These are phyloP conservation scores for Phaenicophaeus curvirostris DNA, from an alignment of 2,797 vertebrate genomes.

Conservation along the genomic window DNA sequence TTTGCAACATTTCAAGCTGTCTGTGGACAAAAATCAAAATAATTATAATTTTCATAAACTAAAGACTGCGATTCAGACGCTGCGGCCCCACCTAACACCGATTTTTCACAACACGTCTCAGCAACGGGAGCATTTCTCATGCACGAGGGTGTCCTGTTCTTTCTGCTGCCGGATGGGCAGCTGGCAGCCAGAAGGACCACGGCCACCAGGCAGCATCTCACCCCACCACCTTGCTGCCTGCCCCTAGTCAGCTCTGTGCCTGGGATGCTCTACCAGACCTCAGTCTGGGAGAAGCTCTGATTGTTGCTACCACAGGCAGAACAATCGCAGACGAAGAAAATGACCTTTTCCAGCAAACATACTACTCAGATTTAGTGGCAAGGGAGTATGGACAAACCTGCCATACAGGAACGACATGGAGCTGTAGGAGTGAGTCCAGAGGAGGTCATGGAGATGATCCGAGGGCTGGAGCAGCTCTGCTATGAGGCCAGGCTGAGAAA, in stretches of 20 bases:
- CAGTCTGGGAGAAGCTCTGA: not conserved
- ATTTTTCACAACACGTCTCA: constrained; percentile 41
- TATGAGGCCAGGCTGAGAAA: too few species aligned
- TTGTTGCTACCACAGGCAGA: rapidly evolving
- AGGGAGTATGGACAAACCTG: too few species aligned
- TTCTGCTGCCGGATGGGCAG: not conserved
- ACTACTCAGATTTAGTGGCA: too few species aligned
- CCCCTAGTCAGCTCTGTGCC: rapidly evolving
- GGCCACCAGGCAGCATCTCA: not conserved
- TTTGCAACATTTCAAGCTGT: constrained; percentile 85
- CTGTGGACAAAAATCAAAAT: constrained; percentile 81
- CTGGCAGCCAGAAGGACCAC: not conserved
- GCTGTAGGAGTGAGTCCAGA: too few species aligned
- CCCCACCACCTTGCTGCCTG: rapidly evolving
- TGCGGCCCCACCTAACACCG: constrained; percentile 55
- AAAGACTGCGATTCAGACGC: constrained; percentile 65
- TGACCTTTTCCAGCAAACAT: not conserved
- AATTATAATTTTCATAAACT: constrained; percentile 81
- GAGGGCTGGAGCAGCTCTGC: too few species aligned
- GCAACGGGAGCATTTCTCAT: not conserved
- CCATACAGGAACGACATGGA: too few species aligned
- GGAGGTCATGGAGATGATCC: too few species aligned
- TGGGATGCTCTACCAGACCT: not conserved
- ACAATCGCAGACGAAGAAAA: not conserved
- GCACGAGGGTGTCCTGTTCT: not conserved